phyloP scores from a whole-genome alignment of 2,888 invertebrate species.

The Agrochola macilenta region DNA sequence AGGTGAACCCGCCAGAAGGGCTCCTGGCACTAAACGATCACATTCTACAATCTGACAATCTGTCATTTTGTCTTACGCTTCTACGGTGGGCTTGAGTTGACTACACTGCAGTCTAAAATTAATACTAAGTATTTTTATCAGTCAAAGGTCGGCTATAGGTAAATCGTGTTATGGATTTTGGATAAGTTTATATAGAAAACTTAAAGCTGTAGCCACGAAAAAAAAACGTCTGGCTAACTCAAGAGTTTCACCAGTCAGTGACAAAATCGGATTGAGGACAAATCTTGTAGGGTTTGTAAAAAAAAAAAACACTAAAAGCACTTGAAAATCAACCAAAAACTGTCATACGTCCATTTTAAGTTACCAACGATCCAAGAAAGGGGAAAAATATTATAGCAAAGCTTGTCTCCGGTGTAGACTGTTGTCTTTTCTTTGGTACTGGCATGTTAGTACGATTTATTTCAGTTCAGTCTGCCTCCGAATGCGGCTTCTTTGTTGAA shows the following conservation, averaged over 20 bases:
- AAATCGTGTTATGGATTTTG: too few relatives aligned
- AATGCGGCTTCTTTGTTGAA: conserved; percentile 57
- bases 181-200: too few relatives aligned
- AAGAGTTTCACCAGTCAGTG: too few relatives aligned
- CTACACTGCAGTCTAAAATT: neutral
- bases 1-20: too few relatives aligned
- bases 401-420: conserved; percentile 21
- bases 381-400: conserved; percentile 18
- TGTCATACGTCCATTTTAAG: neutral
- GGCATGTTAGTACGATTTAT: conserved; percentile 49
- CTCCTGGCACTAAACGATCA: too few relatives aligned
- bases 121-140: neutral
- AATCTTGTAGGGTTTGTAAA: too few relatives aligned
- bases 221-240: too few relatives aligned
- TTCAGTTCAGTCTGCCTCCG: conserved; percentile 32
- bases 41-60: neutral
- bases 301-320: too few relatives aligned
- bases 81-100: neutral
- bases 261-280: too few relatives aligned
- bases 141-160: too few relatives aligned
- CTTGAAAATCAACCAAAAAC: neutral
- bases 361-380: conserved; percentile 3
- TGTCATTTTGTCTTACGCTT: neutral
- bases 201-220: too few relatives aligned
- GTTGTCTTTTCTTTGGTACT: conserved; percentile 6